These are phyloP conservation scores for Sarcophaga caerulescens DNA, from an alignment of 2,888 invertebrate genomes.

Conservation along the genomic window DNA sequence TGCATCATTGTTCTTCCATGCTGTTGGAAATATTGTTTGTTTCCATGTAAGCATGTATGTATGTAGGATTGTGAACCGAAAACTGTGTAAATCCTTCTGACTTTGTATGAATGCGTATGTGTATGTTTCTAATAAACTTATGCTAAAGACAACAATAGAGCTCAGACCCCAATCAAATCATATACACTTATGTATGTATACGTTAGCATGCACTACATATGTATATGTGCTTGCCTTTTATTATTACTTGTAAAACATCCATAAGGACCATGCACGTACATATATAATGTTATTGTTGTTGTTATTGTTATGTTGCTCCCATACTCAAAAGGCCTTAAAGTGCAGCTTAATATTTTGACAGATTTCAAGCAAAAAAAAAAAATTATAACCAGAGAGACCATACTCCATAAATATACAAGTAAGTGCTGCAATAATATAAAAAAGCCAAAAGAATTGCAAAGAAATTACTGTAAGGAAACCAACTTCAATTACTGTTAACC, in stretches of 20 bases:
- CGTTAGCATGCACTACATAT: too few species aligned
- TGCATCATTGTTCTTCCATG: neutral
- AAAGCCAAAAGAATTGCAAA: too few species aligned
- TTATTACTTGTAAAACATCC: slow-evolving; percentile 50
- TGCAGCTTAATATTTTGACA: slow-evolving; percentile 26
- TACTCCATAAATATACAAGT: neutral
- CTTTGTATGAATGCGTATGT: too few species aligned
- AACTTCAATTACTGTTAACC: too few species aligned
- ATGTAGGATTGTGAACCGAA: too few species aligned
- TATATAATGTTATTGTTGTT: slow-evolving; percentile 33
- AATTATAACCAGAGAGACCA: neutral
- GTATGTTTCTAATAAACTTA: too few species aligned
- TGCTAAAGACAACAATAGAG: too few species aligned
- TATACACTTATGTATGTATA: too few species aligned
- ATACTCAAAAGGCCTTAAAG: slow-evolving; percentile 30
- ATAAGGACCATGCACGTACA: slow-evolving; percentile 51
- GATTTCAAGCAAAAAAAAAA: neutral
- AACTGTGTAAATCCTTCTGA: too few species aligned
- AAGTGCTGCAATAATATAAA: neutral
- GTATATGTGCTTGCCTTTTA: neutral
- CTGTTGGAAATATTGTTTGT: neutral
- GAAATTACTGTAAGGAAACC: too few species aligned
- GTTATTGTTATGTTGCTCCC: slow-evolving; percentile 1
- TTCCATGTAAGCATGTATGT: too few species aligned
- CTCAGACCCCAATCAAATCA: too few species aligned